phyloP scores from a whole-genome alignment of 2,888 invertebrate genomes.

The Sepioteuthis lessoniana region DNA sequence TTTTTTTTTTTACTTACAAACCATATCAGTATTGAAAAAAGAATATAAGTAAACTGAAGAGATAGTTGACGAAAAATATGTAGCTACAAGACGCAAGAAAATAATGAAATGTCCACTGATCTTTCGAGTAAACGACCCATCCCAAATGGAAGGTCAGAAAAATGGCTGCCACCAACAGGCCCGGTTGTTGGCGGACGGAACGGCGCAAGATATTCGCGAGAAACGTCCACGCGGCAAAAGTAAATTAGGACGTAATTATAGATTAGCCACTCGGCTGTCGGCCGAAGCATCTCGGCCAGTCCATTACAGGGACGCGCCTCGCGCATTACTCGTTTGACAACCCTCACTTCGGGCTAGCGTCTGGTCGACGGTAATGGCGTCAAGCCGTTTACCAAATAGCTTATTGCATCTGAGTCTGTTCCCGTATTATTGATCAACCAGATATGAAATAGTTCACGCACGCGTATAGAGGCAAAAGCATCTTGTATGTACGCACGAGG shows the following conservation, averaged over 20 bases:
- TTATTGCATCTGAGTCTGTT: background rate
- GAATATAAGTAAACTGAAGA: no score
- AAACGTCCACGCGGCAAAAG: background rate
- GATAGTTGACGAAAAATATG: no score
- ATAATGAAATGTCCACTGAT: no score
- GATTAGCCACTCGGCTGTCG: background rate
- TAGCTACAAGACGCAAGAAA: no score
- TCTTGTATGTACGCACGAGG: background rate
- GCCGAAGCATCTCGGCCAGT: background rate
- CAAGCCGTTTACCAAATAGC: conserved; percentile 20
- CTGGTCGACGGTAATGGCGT: conserved; percentile 2
- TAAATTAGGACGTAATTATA: conserved; percentile 23
- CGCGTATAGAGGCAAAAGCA: background rate
- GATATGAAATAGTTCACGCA: background rate
- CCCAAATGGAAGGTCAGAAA: background rate
- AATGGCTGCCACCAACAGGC: background rate
- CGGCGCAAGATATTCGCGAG: conserved; percentile 17
- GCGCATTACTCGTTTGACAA: background rate
- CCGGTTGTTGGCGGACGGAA: background rate
- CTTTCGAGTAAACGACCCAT: no score
- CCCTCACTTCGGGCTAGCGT: background rate
- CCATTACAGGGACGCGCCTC: conserved; percentile 21
- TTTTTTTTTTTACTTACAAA: no score
- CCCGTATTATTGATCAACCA: background rate
- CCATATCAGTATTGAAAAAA: no score